Base-by-base conservation (phyloP, 2,113 vertebrate species). In the Brachypodius melanocephalos region DNA sequence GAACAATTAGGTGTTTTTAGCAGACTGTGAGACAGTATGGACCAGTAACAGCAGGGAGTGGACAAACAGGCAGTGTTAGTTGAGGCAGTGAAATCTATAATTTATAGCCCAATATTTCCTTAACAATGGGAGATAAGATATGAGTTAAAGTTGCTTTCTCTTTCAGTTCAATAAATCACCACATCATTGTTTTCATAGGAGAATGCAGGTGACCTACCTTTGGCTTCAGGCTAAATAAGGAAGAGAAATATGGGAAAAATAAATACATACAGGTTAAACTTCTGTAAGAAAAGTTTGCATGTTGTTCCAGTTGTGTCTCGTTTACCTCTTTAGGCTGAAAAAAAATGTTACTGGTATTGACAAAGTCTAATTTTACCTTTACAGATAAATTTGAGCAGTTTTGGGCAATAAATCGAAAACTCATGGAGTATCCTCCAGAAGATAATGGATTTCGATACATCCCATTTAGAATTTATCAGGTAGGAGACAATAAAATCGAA, bases 301-400 rank as follows among this genome's bases (percentile, higher is more conserved):
- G 24, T 85, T 88, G 15, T 84, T 96, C 22, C n/a, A 57, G 0
- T 80, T 5, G 2, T 67, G 51, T 52, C 10, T 86, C 26, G 9
- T 88, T 83, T 95, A 62, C 3, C 16, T 85, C 29, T 81, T 87
- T 43, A 85, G 52, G 20, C 14, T 59, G 34, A 81, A 93, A 89
- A 95, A 84, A 9, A 59, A 58, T n/a, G 5, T 89, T 87, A 36
- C 12, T 61, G 69, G 38, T 95, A 73, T 49, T 95, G 95, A 95
- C 92, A 89, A 86, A 55, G 68, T 91, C 61, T 88, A 74, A 89
- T 95, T 97, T 97, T 98, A 63, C 96, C 49, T 88, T 97, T 93
- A 91, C 97, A 99, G 99, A 99, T 97, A 99, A 99, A 95, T 99
- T 99, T 96, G 99, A 99, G 97, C 99, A 99, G 89, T 99, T 99